A percentile compares a stretch with the other conserved stretches of the same genome.
phyloP scores from a whole-genome alignment of 2,113 vertebrate genomes.

The Podocnemis expansa region DNA sequence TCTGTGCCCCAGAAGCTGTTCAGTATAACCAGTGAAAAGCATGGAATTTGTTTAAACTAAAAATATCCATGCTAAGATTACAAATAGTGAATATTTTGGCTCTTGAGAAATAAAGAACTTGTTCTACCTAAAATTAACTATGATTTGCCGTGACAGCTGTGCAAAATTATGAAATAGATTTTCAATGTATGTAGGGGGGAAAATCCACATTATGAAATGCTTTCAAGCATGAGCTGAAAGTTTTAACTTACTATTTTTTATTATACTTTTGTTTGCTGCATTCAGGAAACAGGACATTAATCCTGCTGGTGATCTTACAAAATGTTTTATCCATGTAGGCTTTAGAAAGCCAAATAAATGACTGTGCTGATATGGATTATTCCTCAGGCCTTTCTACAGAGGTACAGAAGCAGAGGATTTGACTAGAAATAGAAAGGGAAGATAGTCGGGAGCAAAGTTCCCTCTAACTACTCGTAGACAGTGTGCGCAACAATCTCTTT shows the following conservation, averaged over 20 bases:
- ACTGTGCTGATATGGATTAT: conserved; percentile 22
- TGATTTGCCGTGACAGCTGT: background rate
- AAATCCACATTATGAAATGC: background rate
- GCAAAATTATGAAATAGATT: background rate
- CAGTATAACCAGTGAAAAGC: background rate
- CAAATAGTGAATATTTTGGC: background rate
- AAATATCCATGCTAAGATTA: background rate
- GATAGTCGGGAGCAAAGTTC: no score
- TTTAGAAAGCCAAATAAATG: conserved; percentile 21
- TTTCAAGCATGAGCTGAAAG: background rate
- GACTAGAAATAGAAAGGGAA: background rate
- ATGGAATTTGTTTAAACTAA: background rate
- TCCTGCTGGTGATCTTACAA: conserved; percentile 17
- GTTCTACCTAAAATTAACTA: background rate
- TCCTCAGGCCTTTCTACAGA: background rate
- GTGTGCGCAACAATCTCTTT: no score
- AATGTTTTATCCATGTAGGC: background rate
- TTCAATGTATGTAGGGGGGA: background rate
- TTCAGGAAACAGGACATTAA: conserved; percentile 1
- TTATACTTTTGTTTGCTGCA: background rate
- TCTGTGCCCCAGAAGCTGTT: background rate
- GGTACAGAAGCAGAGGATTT: background rate
- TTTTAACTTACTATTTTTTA: conserved; percentile 15
- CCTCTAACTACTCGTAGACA: no score
- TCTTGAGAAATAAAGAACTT: background rate